A percentile compares a stretch with the other conserved stretches of the same genome.
Conservation (phyloP, 2,113 vertebrate genomes). For the Myiopsitta monachus region DNA sequence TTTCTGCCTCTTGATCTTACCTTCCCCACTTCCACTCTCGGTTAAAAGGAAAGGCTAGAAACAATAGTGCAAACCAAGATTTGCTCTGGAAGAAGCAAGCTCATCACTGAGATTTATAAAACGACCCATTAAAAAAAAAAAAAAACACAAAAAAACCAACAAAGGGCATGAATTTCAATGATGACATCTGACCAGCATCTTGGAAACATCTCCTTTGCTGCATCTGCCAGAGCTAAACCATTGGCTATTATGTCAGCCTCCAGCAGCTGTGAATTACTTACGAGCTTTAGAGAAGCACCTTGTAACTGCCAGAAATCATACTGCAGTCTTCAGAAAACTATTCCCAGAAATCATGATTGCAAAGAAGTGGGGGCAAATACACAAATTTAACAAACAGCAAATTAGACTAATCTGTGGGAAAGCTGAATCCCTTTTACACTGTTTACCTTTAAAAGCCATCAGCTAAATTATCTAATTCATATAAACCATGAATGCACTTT, state of each 20-base stretch:
- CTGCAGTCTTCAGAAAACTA: neutral
- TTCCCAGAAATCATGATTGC: constrained; percentile 16
- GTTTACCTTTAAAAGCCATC: neutral
- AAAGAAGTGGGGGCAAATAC: neutral
- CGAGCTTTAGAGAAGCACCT: constrained; percentile 20
- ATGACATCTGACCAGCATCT: constrained; percentile 1
- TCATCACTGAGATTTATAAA: neutral
- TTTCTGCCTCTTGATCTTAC: neutral
- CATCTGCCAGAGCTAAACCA: neutral
- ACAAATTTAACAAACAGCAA: neutral
- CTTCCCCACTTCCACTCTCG: neutral
- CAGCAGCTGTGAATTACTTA: neutral
- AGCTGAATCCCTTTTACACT: neutral
- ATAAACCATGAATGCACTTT: neutral
- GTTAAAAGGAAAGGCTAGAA: neutral
- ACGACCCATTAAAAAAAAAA: neutral
- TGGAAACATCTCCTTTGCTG: neutral
- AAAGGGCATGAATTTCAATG: neutral
- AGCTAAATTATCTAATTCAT: neutral
- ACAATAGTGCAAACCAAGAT: neutral
- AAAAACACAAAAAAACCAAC: neutral
- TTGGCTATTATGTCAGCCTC: neutral
- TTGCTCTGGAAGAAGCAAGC: neutral
- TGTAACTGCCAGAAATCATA: constrained; percentile 16
- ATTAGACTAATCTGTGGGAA: neutral